Conservation (phyloP, 53 echinoderm and acorn worm genomes). For the Zoroaster sp. region DNA sequence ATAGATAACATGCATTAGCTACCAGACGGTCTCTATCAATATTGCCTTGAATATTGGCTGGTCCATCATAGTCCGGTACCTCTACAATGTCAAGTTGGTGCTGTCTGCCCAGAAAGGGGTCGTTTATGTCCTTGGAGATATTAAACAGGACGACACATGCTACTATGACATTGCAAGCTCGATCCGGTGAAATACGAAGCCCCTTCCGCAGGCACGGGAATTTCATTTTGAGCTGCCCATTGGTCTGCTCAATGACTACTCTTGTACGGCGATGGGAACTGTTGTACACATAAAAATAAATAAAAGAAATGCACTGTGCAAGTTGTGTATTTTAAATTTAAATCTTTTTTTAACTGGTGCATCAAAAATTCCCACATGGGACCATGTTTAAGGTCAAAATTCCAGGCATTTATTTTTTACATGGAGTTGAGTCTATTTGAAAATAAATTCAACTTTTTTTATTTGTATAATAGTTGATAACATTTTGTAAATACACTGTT, state of each 20-base stretch:
- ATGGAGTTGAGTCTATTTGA: too few species aligned
- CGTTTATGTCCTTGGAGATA: slow-evolving; percentile 41
- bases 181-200: slow-evolving; percentile 9
- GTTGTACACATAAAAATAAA: background rate
- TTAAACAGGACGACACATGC: slow-evolving; percentile 49
- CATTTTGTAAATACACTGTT: too few species aligned
- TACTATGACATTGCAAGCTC: slow-evolving; percentile 2
- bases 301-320: background rate
- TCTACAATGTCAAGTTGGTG: slow-evolving; percentile 3
- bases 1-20: background rate
- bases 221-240: slow-evolving; percentile 48
- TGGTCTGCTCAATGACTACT: slow-evolving; percentile 57
- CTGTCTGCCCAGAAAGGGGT: slow-evolving; percentile 49
- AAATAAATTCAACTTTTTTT: too few species aligned
- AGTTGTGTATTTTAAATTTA: background rate
- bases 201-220: slow-evolving; percentile 20
- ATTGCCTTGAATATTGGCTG: slow-evolving; percentile 14
- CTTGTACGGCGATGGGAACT: slow-evolving; percentile 35
- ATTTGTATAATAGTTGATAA: too few species aligned
- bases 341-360: background rate
- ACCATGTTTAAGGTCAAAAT: background rate
- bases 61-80: slow-evolving; percentile 1
- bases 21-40: slow-evolving; percentile 3
- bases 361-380: background rate
- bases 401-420: too few species aligned